phyloP scores from a whole-genome alignment of 2,113 vertebrate species.

The Apodemus speciosus region DNA sequence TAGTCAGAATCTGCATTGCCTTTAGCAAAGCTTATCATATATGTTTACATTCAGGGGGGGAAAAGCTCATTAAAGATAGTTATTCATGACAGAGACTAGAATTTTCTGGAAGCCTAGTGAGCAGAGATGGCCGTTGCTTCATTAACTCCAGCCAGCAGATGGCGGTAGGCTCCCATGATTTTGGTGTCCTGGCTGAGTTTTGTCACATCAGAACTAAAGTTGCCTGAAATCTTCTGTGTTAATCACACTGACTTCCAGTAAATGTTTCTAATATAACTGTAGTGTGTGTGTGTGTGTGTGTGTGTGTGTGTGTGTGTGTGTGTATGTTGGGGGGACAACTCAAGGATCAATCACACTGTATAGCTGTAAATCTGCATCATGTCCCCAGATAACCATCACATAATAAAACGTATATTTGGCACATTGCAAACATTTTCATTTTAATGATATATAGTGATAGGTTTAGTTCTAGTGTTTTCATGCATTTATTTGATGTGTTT shows the following conservation, averaged over 20 bases:
- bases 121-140: neutral
- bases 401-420: rapidly evolving
- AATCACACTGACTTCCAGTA: neutral
- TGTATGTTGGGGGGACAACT: no score
- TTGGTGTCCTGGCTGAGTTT: rapidly evolving
- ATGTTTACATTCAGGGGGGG: neutral
- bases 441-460: neutral
- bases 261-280: neutral
- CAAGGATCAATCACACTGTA: neutral
- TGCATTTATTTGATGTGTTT: no score
- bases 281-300: neutral
- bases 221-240: neutral
- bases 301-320: no score
- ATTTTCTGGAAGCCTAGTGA: neutral
- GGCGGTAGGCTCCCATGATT: constrained; percentile 75
- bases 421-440: neutral
- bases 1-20: rapidly evolving
- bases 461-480: neutral
- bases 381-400: no score
- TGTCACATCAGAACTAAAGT: neutral
- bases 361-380: neutral
- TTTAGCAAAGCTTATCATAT: neutral
- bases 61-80: neutral
- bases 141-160: constrained; percentile 65
- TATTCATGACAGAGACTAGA: no score